Conservation (phyloP, 2,113 vertebrate species). For the Oplegnathus fasciatus region DNA sequence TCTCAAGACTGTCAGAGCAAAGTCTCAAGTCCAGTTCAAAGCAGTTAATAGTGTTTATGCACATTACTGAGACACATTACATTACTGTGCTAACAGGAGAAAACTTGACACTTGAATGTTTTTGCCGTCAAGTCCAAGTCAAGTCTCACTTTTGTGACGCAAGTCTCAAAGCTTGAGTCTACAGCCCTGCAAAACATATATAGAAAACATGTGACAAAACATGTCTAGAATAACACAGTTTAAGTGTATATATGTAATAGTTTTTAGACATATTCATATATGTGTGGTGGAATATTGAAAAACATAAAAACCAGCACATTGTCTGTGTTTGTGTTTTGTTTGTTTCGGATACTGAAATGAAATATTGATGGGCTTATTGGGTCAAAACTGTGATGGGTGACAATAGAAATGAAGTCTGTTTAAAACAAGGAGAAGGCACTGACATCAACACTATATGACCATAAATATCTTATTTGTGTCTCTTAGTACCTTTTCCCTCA, state of each 20-base stretch:
- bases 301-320: background rate
- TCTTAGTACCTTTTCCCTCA: background rate
- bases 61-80: background rate
- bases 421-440: background rate
- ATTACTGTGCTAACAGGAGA: background rate
- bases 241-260: background rate
- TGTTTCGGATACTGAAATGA: too few relatives aligned
- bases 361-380: background rate
- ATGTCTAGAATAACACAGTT: background rate
- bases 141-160: background rate
- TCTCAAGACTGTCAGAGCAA: slow-evolving; percentile 2
- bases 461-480: background rate
- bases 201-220: background rate
- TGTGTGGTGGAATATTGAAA: background rate
- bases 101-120: background rate
- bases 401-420: background rate
- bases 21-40: background rate
- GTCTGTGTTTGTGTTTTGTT: background rate
- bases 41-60: background rate
- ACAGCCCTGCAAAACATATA: background rate
- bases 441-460: background rate
- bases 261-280: background rate
- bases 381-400: background rate
- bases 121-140: background rate
- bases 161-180: background rate